phyloP scores from a whole-genome alignment of 2,797 vertebrate genomes.

The Harpagifer antarcticus region DNA sequence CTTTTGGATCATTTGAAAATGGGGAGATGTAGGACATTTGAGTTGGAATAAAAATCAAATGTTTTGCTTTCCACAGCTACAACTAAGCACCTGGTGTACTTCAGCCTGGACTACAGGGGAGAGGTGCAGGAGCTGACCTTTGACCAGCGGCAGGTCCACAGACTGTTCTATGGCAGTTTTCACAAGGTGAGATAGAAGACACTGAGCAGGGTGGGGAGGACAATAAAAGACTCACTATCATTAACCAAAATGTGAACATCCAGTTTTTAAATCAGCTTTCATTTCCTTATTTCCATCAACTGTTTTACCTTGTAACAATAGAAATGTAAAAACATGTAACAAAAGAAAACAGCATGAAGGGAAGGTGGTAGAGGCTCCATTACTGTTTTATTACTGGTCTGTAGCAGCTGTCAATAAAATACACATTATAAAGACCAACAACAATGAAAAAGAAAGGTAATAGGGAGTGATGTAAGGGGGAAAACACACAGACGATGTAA shows the following conservation, averaged over 20 bases:
- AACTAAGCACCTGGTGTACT: slow-evolving; percentile 91
- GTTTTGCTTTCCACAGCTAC: slow-evolving; percentile 78
- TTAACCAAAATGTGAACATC: not conserved
- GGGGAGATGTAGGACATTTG: not conserved
- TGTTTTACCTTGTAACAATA: not conserved
- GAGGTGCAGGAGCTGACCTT: slow-evolving; percentile 92
- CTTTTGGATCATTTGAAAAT: not conserved
- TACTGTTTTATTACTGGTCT: too few relatives aligned
- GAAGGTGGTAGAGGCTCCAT: not conserved
- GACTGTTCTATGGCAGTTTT: slow-evolving; percentile 95
- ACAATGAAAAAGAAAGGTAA: not conserved
- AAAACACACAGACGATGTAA: too few relatives aligned
- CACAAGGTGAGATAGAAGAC: slow-evolving; percentile 89
- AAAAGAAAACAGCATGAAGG: not conserved
- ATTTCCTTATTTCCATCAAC: not conserved
- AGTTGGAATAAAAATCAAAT: not conserved
- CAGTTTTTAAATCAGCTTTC: not conserved
- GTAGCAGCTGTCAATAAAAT: not conserved
- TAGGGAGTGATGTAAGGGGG: not conserved
- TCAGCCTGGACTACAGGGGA: slow-evolving; percentile 92
- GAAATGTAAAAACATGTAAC: not conserved
- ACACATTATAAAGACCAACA: not conserved
- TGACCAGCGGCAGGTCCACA: slow-evolving; percentile 90
- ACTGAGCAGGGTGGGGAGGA: not conserved
- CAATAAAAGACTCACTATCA: not conserved